These are phyloP conservation scores for Egretta garzetta DNA, from an alignment of 2,113 vertebrate genomes.

Conservation along the genomic window DNA sequence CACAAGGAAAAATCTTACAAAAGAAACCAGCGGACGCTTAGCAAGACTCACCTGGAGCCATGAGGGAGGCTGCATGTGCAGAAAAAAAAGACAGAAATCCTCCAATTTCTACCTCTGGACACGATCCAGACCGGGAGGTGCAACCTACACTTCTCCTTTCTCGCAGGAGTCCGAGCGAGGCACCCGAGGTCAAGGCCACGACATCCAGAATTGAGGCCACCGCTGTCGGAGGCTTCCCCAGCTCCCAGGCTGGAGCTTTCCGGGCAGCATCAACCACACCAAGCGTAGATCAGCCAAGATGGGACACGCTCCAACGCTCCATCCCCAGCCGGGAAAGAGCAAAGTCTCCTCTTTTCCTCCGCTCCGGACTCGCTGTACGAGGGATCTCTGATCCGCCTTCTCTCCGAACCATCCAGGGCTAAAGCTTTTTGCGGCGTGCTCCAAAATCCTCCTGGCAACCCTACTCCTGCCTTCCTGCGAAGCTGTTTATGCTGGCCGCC, in stretches of 20 bases:
- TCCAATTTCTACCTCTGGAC: background rate
- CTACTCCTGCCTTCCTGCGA: background rate
- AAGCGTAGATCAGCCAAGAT: background rate
- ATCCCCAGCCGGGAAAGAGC: background rate
- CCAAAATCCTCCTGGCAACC: background rate
- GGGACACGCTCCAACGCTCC: accelerated
- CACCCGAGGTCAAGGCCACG: background rate
- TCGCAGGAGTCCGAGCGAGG: background rate
- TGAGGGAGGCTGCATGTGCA: background rate
- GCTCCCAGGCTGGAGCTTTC: background rate
- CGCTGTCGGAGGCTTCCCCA: background rate
- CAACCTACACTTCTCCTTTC: background rate
- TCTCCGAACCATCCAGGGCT: background rate
- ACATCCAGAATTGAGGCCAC: too few relatives aligned
- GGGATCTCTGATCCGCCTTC: background rate
- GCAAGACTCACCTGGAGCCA: background rate
- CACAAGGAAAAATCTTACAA: background rate
- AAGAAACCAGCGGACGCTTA: background rate
- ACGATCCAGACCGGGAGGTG: accelerated
- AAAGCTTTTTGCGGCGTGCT: background rate
- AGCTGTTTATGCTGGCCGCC: background rate
- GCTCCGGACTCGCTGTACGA: background rate
- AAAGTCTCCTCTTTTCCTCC: background rate
- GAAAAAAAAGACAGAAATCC: background rate
- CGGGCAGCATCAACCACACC: background rate